Evolutionary conservation across 2,797 vertebrate species (phyloP), one percentile per base, ranked within the genome.

Genomic region (Anas acuta): DNA sequence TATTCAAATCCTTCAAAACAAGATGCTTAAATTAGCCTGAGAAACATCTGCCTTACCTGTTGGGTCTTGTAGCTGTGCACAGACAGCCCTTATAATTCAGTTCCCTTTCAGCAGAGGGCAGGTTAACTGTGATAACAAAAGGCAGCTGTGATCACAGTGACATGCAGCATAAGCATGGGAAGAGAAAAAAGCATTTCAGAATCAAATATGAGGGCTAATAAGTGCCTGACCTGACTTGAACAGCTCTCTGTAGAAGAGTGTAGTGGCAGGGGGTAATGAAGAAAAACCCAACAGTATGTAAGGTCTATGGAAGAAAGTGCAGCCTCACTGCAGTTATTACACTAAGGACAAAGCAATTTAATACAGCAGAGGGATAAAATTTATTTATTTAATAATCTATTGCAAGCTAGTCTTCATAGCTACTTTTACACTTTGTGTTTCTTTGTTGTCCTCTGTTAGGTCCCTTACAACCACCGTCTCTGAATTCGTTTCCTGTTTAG

Each of bases 391-490:
- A 60, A 57, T 37, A 89, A 65, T 3, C 39, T 4, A 49, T 30
- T 77, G 25, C 41, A 87, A 74, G 20, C 5, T 35, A 45, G 13
- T 74, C 6, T 45, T 83, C 25, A 49, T 11, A 80, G n/a, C n/a
- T 80, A 12, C 32, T 77, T 84, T 61, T 28, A 37, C 7, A 37
- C 9, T 41, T 41, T 0, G 1, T 9, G 17, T 7, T 70, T 37
- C 32, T 64, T 69, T n/a, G 47, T 58, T 58, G 78, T 70, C 41
- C 3, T 66, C 14, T n/a, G 8, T 33, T 32, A 64, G 4, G 3
- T 22, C 5, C 76, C 47, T 65, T 32, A 57, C 3, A 74, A 25
- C 7, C 0, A 0, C 4, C 6, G 47, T 37, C 35, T 80, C 20
- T 77, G 39, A 61, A 67, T 60, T 80, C 43, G 3, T 30, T 67